phyloP scores from a whole-genome alignment of 2,888 invertebrate genomes.

The Pyrochroa serraticornis region DNA sequence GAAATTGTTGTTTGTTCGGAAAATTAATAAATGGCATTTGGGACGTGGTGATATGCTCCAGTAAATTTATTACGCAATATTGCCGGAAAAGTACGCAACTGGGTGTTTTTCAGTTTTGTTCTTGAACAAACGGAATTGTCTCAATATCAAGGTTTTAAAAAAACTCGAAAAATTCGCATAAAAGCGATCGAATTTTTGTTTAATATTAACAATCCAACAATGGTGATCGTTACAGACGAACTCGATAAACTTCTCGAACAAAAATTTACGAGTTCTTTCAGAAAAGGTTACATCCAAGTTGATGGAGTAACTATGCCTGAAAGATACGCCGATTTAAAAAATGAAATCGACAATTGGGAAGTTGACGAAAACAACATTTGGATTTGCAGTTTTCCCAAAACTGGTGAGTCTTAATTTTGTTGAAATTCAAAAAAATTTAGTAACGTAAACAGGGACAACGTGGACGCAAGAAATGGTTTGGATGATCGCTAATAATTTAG shows the following conservation, averaged over 20 bases:
- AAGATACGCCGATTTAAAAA: slow-evolving; percentile 53
- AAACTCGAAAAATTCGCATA: neutral
- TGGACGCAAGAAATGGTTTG: slow-evolving; percentile 81
- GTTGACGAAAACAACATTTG: slow-evolving; percentile 62
- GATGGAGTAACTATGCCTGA: slow-evolving; percentile 57
- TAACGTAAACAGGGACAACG: slow-evolving; percentile 66
- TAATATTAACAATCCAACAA: slow-evolving; percentile 1
- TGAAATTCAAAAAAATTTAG: neutral
- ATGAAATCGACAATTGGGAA: slow-evolving; percentile 57
- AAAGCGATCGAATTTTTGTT: neutral
- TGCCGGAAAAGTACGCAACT: too few relatives aligned
- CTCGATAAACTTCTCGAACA: slow-evolving; percentile 41
- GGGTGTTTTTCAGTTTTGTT: too few relatives aligned
- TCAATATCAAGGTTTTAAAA: too few relatives aligned
- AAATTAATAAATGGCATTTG: too few relatives aligned
- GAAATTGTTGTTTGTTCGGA: too few relatives aligned
- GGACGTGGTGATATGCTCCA: too few relatives aligned
- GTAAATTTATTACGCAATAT: too few relatives aligned
- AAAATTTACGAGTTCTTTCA: slow-evolving; percentile 45
- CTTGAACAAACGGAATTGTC: too few relatives aligned
- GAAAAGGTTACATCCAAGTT: slow-evolving; percentile 44
- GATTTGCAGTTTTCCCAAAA: slow-evolving; percentile 64
- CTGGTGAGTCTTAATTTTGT: slow-evolving; percentile 54
- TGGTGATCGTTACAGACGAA: slow-evolving; percentile 11
- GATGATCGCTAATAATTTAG: slow-evolving; percentile 68